These are phyloP conservation scores for Mormoops blainvillei DNA, from an alignment of 2,113 vertebrate genomes.

Conservation along the genomic window DNA sequence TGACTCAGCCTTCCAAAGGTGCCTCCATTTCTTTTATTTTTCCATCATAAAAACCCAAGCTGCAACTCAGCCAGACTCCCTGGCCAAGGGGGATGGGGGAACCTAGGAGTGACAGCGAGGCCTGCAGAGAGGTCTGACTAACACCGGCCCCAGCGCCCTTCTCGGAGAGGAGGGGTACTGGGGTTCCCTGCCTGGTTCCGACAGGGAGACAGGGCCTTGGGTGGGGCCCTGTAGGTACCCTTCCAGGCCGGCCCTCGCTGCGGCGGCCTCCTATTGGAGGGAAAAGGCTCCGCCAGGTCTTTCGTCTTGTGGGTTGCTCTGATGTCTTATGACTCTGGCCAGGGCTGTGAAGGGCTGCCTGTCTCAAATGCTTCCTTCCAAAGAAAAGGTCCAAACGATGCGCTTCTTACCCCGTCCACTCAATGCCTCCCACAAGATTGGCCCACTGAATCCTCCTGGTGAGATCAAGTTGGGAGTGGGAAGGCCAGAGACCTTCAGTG, in stretches of 20 bases:
- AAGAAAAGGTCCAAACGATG: not conserved
- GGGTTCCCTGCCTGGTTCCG: not conserved
- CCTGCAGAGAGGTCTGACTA: not conserved
- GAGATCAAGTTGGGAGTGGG: not conserved
- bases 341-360: not conserved
- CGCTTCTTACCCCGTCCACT: not conserved
- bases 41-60: conserved; percentile 81
- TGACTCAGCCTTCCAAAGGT: conserved; percentile 83
- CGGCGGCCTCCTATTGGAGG: not conserved
- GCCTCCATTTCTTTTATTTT: conserved; percentile 82
- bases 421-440: not conserved
- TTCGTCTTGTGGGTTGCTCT: not conserved
- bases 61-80: conserved; percentile 73
- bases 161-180: not conserved
- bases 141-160: not conserved
- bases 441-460: not conserved
- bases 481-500: not conserved
- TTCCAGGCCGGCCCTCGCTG: not conserved
- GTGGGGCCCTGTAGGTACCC: not conserved
- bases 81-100: not conserved
- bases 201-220: not conserved
- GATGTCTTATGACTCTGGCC: not conserved
- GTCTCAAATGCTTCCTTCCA: not conserved
- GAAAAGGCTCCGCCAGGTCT: not conserved
- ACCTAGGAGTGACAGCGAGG: not conserved